A percentile compares a stretch with the other conserved stretches of the same genome.
Conservation (phyloP, 92 coral and sea anemone genomes). For the Meandrina meandrites region DNA sequence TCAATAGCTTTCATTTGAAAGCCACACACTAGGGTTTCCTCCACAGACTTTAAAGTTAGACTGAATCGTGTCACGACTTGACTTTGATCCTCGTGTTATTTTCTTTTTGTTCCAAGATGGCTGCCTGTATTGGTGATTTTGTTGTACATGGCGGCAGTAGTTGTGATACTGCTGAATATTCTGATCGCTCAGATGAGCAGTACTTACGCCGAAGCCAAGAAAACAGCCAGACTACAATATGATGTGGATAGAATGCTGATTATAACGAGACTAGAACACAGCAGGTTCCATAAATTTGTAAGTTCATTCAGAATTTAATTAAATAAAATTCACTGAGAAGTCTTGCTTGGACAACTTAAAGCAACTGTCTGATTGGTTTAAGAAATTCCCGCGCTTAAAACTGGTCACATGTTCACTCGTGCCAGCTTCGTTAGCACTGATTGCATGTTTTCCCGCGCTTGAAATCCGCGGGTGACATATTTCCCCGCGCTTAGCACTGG, state of each 20-base stretch:
- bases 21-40: too few relatives aligned
- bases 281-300: conserved; percentile 69
- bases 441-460: background rate
- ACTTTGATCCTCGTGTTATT: too few relatives aligned
- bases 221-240: conserved; percentile 68
- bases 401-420: background rate
- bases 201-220: conserved; percentile 78
- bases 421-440: background rate
- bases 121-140: conserved; percentile 65
- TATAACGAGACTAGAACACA: conserved; percentile 71
- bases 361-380: background rate
- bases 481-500: background rate
- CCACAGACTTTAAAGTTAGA: too few relatives aligned
- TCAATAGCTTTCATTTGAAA: too few relatives aligned
- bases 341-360: too few relatives aligned
- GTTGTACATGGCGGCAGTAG: conserved; percentile 71
- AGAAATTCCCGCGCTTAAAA: background rate
- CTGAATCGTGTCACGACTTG: too few relatives aligned
- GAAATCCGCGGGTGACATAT: background rate
- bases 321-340: too few relatives aligned
- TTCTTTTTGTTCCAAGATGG: conserved; percentile 50
- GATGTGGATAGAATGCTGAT: conserved; percentile 71
- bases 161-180: conserved; percentile 72
- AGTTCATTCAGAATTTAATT: background rate
- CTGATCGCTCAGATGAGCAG: conserved; percentile 79